Base-by-base conservation (phyloP, 2,888 invertebrate genomes). In the Himalopsyche tibetana region DNA sequence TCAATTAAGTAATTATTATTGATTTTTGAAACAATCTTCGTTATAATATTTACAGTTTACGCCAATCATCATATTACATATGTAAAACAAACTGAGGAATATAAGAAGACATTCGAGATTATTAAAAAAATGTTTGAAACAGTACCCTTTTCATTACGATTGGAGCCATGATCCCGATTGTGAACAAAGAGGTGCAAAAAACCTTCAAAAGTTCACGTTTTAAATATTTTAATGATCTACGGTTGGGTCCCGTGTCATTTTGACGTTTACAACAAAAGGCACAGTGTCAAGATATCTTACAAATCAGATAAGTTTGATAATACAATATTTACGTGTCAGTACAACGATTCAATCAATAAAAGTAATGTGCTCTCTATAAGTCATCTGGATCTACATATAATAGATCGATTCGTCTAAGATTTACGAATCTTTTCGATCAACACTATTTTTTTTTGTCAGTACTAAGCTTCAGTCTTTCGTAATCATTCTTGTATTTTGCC, bases 381-480 rank as follows among this genome's bases (percentile, higher is more conserved):
- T 74, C 36, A 15, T 15, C 12, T 12, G 11, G 74, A 38, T 74
- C 74, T 38, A 42, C 42, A 28, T 28, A 28, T 28, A 9, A 42
- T 42, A 74, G 15, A 36, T 12, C 74, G 36, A 15, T 74, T 74
- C 74, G 36, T 38, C 15, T 11, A 74, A 45, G 45, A 45, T 3
- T 45, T 3, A 45, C 28, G 74, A 51, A 51, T 51, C 51, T 15
- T 51, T 51, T 15, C 51, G 51, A 36, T 38, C 74, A 19, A 74
- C 36, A 36, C 19, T 74, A 74, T 74, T 19, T 38, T 74, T 74
- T 9, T 74, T 15, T 38, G 12, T 74, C 15, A 36, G 74, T 69
- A 9, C 51, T 82, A 56, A 79, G 38, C n/a, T 56, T 84, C 84
- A 86, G 86, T 86, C 86, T 86, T 86, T 82, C 63, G 55, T 82